phyloP scores from a whole-genome alignment of 2,888 invertebrate genomes.

The Linyphia triangularis region DNA sequence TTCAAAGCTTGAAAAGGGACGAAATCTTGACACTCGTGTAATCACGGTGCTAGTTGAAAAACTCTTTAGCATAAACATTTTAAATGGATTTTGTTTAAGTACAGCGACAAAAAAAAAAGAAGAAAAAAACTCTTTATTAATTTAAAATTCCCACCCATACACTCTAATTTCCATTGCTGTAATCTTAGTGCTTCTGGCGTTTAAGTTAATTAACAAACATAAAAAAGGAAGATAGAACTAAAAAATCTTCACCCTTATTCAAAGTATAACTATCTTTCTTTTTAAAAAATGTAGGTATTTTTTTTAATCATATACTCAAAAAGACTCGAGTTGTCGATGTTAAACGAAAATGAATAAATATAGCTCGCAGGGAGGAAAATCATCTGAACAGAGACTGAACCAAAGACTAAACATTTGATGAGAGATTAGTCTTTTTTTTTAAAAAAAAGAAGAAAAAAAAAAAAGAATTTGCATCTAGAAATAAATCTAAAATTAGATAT shows the following conservation, averaged over 20 bases:
- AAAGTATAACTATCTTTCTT: constrained; percentile 47
- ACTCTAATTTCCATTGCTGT: background rate
- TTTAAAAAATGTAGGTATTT: background rate
- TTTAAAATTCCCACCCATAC: background rate
- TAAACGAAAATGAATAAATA: constrained; percentile 36
- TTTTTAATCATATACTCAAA: background rate
- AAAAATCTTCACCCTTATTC: constrained; percentile 16
- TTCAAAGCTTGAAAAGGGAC: constrained; percentile 5
- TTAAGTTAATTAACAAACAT: constrained; percentile 52
- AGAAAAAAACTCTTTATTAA: constrained; percentile 27
- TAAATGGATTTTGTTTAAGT: constrained; percentile 24
- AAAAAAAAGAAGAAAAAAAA: too few species aligned
- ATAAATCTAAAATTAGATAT: constrained; percentile 53
- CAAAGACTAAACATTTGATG: constrained; percentile 50
- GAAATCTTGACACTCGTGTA: background rate
- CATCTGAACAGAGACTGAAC: constrained; percentile 12
- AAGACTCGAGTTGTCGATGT: background rate
- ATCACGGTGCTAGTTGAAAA: constrained; percentile 14
- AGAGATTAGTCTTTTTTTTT: constrained; percentile 45
- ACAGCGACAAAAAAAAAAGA: background rate
- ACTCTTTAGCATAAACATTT: background rate
- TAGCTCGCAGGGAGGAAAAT: constrained; percentile 1
- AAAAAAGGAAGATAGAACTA: background rate
- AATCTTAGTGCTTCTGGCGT: background rate
- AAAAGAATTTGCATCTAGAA: constrained; percentile 14